Evolutionary conservation across 2,113 vertebrate species (phyloP).

Genomic region (rat (Rattus norvegicus)): DNA sequence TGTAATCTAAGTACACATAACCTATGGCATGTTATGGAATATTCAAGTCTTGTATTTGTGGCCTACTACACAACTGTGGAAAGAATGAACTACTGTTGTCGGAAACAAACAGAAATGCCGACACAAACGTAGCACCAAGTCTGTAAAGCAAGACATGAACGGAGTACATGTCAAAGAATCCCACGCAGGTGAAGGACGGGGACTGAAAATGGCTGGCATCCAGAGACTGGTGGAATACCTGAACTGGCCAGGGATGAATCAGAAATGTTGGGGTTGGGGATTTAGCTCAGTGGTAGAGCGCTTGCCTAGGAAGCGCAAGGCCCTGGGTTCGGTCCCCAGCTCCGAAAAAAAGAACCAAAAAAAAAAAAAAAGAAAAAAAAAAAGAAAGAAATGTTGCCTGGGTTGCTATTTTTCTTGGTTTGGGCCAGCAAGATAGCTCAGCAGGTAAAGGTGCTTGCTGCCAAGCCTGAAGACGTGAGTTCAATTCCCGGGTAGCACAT

Average conservation of each 20-base stretch:
- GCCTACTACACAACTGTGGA: background rate
- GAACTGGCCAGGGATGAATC: too few relatives aligned
- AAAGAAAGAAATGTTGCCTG: background rate
- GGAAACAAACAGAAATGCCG: background rate
- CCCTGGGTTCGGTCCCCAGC: too few relatives aligned
- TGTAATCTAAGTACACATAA: too few relatives aligned
- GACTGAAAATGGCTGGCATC: too few relatives aligned
- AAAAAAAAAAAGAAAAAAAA: too few relatives aligned
- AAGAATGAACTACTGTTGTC: background rate
- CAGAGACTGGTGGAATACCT: too few relatives aligned
- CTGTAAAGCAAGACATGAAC: background rate
- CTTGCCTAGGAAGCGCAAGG: too few relatives aligned
- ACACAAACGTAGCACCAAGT: background rate
- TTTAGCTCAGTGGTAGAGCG: too few relatives aligned
- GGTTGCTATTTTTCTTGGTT: background rate
- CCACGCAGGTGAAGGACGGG: background rate
- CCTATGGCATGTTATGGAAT: too few relatives aligned
- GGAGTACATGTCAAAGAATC: fast-evolving
- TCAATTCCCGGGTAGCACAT: background rate
- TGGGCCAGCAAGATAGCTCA: background rate
- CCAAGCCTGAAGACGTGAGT: background rate
- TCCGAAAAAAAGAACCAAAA: too few relatives aligned
- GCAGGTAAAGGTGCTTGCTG: background rate
- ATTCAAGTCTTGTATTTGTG: background rate
- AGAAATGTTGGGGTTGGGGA: background rate